Evolutionary conservation across 2,888 invertebrate species (phyloP).

Genomic region (Meteorus colon): DNA sequence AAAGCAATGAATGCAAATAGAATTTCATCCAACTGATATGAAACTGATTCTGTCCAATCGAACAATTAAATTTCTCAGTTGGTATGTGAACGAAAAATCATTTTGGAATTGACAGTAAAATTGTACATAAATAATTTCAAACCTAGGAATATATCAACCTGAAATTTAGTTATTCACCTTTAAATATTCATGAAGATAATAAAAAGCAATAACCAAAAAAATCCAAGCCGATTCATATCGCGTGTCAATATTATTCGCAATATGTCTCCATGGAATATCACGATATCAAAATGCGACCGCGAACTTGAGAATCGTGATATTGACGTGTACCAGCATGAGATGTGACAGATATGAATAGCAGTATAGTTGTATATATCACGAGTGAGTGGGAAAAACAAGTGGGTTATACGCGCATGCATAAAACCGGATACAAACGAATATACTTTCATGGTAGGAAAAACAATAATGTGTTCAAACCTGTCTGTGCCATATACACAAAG

Average conservation of each 20-base stretch:
- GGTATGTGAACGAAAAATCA: no score
- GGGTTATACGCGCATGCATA: not conserved
- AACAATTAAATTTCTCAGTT: no score
- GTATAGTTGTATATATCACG: conserved; percentile 7
- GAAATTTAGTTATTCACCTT: no score
- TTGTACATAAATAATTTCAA: no score
- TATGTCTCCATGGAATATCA: conserved; percentile 9
- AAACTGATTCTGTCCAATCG: no score
- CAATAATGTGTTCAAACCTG: conserved; percentile 20
- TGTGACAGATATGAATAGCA: conserved; percentile 21
- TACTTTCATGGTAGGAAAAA: not conserved
- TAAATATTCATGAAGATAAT: not conserved
- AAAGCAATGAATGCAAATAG: no score
- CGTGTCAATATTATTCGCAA: conserved; percentile 23
- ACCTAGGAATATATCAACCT: no score
- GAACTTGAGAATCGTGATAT: conserved; percentile 28
- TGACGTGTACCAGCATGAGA: not conserved
- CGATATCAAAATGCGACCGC: conserved; percentile 18
- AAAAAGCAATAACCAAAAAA: not conserved
- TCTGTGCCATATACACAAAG: not conserved
- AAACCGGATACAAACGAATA: conserved; percentile 18
- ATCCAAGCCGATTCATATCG: conserved; percentile 17
- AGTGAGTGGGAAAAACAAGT: conserved; percentile 8
- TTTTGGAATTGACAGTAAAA: no score
- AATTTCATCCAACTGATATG: no score